A percentile compares a stretch with the other conserved stretches of the same genome.
Evolutionary conservation across 1,140 invertebrate genomes (phyloP).

Genomic region (Drosophila baimaii): DNA sequence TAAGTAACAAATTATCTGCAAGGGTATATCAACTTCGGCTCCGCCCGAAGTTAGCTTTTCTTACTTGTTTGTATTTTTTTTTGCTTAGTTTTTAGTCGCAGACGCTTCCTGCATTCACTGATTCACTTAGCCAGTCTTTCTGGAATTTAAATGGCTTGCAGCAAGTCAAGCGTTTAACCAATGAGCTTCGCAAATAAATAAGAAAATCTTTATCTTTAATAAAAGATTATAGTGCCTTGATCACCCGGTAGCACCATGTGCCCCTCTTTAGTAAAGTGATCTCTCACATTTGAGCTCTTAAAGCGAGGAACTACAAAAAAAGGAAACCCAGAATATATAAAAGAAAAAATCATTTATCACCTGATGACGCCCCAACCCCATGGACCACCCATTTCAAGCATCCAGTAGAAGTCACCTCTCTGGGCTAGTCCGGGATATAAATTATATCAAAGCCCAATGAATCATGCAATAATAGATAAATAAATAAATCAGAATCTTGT

Average conservation of each 20-base stretch:
- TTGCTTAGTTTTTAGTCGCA: constrained; percentile 5
- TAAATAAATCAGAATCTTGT: constrained; percentile 29
- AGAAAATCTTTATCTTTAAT: background rate
- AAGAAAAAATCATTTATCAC: constrained; percentile 15
- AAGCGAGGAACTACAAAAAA: no score
- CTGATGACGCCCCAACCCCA: no score
- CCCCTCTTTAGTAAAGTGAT: no score
- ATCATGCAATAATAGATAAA: constrained; percentile 39
- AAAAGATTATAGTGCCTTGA: background rate
- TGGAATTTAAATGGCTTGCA: constrained; percentile 17
- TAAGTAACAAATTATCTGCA: no score
- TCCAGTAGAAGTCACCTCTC: background rate
- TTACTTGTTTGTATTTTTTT: constrained; percentile 3
- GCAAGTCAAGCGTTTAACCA: background rate
- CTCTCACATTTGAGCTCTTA: no score
- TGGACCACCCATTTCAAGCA: no score
- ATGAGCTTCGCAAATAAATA: background rate
- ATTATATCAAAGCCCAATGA: constrained; percentile 35
- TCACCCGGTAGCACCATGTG: no score
- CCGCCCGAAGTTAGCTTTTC: background rate
- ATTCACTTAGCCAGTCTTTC: constrained; percentile 46
- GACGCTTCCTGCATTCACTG: constrained; percentile 36
- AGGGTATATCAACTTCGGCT: no score
- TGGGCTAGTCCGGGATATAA: background rate
- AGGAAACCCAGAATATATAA: background rate